Conservation (phyloP, 2,888 invertebrate species). For the Dicycla oo region DNA sequence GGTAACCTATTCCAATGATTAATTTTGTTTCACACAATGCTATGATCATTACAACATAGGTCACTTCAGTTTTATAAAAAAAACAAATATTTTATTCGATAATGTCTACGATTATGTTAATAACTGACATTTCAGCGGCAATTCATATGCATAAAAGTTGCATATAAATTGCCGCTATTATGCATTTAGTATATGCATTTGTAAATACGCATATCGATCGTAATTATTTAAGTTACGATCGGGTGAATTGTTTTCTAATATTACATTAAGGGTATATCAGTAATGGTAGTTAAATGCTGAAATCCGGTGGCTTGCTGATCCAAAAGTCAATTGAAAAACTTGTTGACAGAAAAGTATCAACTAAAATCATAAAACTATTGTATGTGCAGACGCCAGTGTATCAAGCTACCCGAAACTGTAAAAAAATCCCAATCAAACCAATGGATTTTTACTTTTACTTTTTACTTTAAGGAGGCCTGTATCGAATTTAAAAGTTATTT, state of each 20-base stretch:
- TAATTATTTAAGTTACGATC: neutral
- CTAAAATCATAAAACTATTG: neutral
- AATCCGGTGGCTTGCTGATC: neutral
- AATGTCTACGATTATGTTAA: slow-evolving; percentile 25
- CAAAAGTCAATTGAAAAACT: neutral
- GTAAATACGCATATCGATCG: neutral
- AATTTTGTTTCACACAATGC: slow-evolving; percentile 11
- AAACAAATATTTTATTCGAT: slow-evolving; percentile 11
- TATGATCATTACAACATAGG: slow-evolving; percentile 4
- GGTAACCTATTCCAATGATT: neutral
- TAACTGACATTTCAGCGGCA: slow-evolving; percentile 10
- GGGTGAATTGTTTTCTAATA: neutral
- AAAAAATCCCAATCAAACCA: too few relatives aligned
- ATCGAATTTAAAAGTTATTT: too few relatives aligned
- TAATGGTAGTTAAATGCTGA: neutral
- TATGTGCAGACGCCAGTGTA: too few relatives aligned
- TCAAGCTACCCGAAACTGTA: too few relatives aligned
- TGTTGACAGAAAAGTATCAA: neutral
- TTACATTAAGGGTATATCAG: neutral
- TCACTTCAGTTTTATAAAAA: slow-evolving; percentile 3
- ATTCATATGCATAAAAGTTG: neutral
- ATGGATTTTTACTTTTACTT: too few relatives aligned
- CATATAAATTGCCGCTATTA: too few relatives aligned
- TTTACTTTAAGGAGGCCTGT: too few relatives aligned
- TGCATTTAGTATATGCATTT: too few relatives aligned